Base-by-base conservation (phyloP, 2,113 vertebrate genomes). In the Neodon shergylaensis region DNA sequence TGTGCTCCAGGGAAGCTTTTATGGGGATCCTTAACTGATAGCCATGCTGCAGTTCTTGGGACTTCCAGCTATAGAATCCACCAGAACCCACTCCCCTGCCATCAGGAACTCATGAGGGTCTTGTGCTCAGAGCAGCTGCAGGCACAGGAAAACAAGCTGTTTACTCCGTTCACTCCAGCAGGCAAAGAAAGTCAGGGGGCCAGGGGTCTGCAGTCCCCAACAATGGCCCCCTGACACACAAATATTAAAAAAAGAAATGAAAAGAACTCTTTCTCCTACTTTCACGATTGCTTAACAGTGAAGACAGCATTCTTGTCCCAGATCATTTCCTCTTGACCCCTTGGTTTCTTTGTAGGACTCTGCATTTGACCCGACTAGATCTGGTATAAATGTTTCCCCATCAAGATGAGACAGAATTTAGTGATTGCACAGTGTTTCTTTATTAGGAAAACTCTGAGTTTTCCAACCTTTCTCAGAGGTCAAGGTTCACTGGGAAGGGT, bases 341-440 rank as follows among this genome's bases (percentile, higher is more conserved):
- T 93, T 49, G 24, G 39, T 54, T 95, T 97, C 54, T 17, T 22
- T 73, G 93, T 49, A 58, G 72, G 65, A 26, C 31, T 93, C 93
- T 78, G 9, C 33, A 79, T 83, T 78, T 79, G 85, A 79, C 31
- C 12, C 2, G 70, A 28, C 26, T 10, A 79, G 14, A 87, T 87
- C 13, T 26, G 70, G 31, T 73, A 13, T 79, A 70, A 78, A 82
- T 42, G 86, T 68, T 86, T 86, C 24, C 22, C 36, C 39, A 82
- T 70, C 82, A 74, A 63, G 78, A 65, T 79, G 65, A 78, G 52
- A 73, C 58, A 92, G 36, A 87, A 95, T 63, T 47, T 85, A 81
- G 87, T 88, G 92, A 14, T 66, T 79, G 77, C 39, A 28, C 44
- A 66, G 44, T 54, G 17, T 54, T 87, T 44, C 65, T 47, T 19